Evolutionary conservation across 2,888 invertebrate genomes (phyloP).

Genomic region (Sympetrum striolatum): DNA sequence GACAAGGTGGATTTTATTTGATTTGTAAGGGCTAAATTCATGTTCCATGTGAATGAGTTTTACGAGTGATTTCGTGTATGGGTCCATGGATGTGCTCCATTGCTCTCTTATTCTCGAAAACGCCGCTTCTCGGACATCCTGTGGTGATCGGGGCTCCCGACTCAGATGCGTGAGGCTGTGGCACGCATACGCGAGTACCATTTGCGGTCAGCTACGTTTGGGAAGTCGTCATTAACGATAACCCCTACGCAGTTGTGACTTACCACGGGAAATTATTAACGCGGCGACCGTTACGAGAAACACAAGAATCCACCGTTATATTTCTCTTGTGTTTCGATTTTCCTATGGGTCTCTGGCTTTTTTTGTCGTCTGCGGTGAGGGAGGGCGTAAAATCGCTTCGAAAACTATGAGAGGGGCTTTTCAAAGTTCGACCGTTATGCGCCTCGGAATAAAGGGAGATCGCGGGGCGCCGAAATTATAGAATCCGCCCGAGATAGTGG

Average conservation of each 20-base stretch:
- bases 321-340: conserved; percentile 8
- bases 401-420: conserved; percentile 22
- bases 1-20: too few species aligned
- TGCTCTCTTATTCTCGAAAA: neutral
- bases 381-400: conserved; percentile 4
- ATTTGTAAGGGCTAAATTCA: too few species aligned
- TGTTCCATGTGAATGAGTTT: too few species aligned
- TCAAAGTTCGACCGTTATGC: conserved; percentile 29
- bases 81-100: neutral
- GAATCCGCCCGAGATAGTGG: neutral
- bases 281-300: neutral
- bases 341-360: conserved; percentile 8
- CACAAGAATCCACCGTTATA: conserved; percentile 17
- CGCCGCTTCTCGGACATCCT: neutral
- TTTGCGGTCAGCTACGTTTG: conserved; percentile 16
- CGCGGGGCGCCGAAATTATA: conserved; percentile 35
- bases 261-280: conserved; percentile 11
- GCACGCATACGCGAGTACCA: neutral
- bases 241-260: conserved; percentile 6
- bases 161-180: neutral
- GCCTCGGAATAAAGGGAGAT: neutral
- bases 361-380: conserved; percentile 9
- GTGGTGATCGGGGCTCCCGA: neutral
- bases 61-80: too few species aligned
- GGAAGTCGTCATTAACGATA: conserved; percentile 1